phyloP scores from a whole-genome alignment of 2,888 invertebrate species.

The Apodemia duryi region DNA sequence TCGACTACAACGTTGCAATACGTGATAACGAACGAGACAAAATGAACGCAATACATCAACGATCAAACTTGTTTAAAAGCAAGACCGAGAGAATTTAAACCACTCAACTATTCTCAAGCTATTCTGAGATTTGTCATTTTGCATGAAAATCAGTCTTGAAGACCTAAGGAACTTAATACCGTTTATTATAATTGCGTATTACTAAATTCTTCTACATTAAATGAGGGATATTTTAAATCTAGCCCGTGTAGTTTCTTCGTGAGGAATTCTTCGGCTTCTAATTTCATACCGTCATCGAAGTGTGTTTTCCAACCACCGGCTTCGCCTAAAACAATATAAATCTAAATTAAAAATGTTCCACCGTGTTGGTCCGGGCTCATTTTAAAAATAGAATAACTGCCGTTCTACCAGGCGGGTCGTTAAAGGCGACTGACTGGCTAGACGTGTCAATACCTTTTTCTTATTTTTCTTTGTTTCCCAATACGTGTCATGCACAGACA shows the following conservation, averaged over 20 bases:
- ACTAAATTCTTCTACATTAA: constrained; percentile 44
- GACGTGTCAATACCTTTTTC: too few species aligned
- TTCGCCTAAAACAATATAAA: constrained; percentile 46
- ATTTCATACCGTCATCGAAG: constrained; percentile 59
- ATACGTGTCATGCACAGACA: too few species aligned
- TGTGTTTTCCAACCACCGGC: constrained; percentile 61
- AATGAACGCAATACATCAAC: too few species aligned
- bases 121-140: constrained; percentile 12
- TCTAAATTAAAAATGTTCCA: too few species aligned
- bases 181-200: constrained; percentile 43
- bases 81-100: not conserved
- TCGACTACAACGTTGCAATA: too few species aligned
- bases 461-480: too few species aligned
- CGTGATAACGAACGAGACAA: too few species aligned
- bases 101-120: constrained; percentile 5
- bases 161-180: constrained; percentile 13
- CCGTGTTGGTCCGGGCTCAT: too few species aligned
- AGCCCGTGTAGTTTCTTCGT: constrained; percentile 45
- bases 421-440: too few species aligned
- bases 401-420: too few species aligned
- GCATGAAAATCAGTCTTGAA: constrained; percentile 30
- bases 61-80: not conserved
- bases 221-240: constrained; percentile 53
- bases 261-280: constrained; percentile 62
- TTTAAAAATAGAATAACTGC: too few species aligned